Evolutionary conservation across 2,797 vertebrate genomes (phyloP).

Genomic region (Graptemys geographica): DNA sequence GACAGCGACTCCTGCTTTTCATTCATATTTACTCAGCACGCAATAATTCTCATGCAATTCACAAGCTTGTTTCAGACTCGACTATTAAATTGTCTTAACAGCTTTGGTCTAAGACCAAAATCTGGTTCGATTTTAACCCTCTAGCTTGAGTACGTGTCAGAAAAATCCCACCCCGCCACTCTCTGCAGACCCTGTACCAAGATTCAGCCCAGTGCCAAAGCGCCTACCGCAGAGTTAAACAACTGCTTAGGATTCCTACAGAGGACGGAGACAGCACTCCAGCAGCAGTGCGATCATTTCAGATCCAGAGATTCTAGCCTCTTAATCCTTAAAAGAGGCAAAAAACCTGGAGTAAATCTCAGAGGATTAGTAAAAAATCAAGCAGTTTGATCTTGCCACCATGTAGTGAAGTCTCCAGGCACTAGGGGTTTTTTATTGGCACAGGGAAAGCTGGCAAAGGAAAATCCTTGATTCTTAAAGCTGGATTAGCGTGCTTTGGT

Average conservation of each 20-base stretch:
- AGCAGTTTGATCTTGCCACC: accelerated
- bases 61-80: too few species aligned
- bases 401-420: neutral
- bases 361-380: neutral
- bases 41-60: neutral
- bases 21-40: neutral
- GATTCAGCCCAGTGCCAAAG: neutral
- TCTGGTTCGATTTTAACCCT: neutral
- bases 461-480: neutral
- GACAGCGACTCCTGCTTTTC: neutral
- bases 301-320: accelerated
- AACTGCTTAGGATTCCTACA: neutral
- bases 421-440: neutral
- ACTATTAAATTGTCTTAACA: too few species aligned
- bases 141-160: accelerated
- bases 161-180: accelerated
- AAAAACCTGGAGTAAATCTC: accelerated
- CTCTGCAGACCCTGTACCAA: neutral
- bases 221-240: neutral
- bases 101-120: too few species aligned
- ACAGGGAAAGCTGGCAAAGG: too few species aligned
- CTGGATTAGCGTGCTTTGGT: accelerated
- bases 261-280: neutral
- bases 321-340: neutral
- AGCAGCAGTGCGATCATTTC: neutral